phyloP scores from a whole-genome alignment of 2,797 vertebrate genomes.

The Bradypus variegatus region DNA sequence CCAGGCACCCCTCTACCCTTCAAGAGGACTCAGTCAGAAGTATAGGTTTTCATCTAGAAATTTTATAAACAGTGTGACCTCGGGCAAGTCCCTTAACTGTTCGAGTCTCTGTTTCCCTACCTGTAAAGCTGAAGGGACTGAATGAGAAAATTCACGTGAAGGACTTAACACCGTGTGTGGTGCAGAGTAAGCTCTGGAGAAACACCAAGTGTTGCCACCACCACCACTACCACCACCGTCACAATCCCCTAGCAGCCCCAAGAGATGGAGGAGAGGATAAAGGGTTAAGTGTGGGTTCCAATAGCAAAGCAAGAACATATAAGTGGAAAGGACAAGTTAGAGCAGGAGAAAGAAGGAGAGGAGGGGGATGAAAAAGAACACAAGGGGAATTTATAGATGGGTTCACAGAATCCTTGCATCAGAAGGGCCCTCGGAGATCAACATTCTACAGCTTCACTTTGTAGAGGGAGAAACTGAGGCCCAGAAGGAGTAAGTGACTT shows the following conservation, averaged over 20 bases:
- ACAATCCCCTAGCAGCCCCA: background rate
- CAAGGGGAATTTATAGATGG: background rate
- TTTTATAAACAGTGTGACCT: background rate
- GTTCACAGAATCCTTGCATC: background rate
- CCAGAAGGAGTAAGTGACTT: too few relatives aligned
- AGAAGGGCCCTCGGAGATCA: background rate
- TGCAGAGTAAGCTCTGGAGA: background rate
- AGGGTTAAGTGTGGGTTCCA: background rate
- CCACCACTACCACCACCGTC: too few relatives aligned
- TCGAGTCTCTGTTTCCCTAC: background rate
- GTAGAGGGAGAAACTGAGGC: too few relatives aligned
- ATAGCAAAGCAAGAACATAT: background rate
- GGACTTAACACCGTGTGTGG: background rate
- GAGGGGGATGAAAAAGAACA: background rate
- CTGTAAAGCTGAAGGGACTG: background rate
- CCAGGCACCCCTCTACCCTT: background rate
- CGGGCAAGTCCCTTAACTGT: background rate
- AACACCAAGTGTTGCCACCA: background rate
- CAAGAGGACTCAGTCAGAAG: background rate
- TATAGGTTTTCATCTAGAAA: background rate
- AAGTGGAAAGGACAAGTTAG: background rate
- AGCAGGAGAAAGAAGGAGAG: background rate
- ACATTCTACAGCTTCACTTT: too few relatives aligned
- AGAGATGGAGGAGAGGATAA: background rate
- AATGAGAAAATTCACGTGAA: background rate